These are phyloP conservation scores for Jacana jacana DNA, from an alignment of 2,113 vertebrate genomes.

Conservation along the genomic window DNA sequence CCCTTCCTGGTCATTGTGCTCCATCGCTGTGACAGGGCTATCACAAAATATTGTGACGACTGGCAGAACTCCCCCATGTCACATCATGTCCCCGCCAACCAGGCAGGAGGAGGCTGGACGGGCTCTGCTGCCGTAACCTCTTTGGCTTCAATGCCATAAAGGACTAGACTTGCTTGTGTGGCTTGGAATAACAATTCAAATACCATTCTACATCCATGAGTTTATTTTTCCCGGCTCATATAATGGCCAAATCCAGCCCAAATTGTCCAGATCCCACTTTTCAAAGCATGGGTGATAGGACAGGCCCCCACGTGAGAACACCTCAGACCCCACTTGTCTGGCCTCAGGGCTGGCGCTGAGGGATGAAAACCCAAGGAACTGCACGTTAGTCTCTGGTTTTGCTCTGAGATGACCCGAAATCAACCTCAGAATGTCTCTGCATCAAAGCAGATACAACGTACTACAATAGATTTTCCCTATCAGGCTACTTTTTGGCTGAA, in stretches of 20 bases:
- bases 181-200: background rate
- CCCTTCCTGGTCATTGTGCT: background rate
- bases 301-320: background rate
- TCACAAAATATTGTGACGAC: background rate
- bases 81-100: background rate
- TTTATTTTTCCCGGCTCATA: background rate
- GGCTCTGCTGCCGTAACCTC: background rate
- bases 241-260: background rate
- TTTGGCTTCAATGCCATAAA: background rate
- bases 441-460: background rate
- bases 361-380: background rate
- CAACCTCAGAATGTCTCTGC: background rate
- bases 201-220: background rate
- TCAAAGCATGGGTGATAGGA: background rate
- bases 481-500: background rate
- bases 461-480: background rate
- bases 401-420: background rate
- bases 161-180: background rate
- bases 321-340: background rate
- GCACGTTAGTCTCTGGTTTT: background rate
- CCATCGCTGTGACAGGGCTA: rapidly evolving
- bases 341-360: background rate
- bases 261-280: too few species aligned
- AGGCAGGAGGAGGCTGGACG: background rate
- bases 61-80: background rate